Evolutionary conservation across 2,888 invertebrate genomes (phyloP), one percentile per base, ranked within the genome.

Genomic region (Apocheima hispidaria): DNA sequence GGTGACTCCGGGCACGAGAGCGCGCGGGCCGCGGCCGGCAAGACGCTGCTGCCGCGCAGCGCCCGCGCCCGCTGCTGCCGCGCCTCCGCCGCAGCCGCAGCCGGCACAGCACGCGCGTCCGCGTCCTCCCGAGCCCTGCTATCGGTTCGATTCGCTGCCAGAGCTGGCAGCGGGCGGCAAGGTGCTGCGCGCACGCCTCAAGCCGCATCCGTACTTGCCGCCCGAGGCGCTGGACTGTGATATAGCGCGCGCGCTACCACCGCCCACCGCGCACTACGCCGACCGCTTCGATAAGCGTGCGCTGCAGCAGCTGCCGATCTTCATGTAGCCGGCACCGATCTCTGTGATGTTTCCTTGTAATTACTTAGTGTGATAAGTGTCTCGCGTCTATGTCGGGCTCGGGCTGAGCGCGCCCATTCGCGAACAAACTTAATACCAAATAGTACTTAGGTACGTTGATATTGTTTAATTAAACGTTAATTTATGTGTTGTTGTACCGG

Each of bases 301-400:
- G 77, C 86, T 92, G 85, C 92, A 89, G 83, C 91, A 92, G 90
- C 88, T 92, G 85, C 92, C 92, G 58, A 89, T 92, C 85, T 92
- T 90, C 90, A 88, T 92, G 91, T 92, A 90, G 88, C 85, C 81
- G 78, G 71, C 71, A 68, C 77, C 84, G 82, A 72, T 80, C 79
- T 86, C 89, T 88, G 88, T 88, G 88, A 86, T 88, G 88, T 88
- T 86, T 80, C 84, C 73, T 84, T 86, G 86, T 88, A 84, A 86
- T 84, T 87, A 87, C 83, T 82, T 87, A 87, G 87, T 87, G 87
- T 87, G 87, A 79, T 83, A 84, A 86, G 87, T 85, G 87, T 63
- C 64, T 66, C 71, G 66, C 69, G 68, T 62, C 69, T 69, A 63
- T 69, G 70, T 65, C 60, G 65, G 71, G 61, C 66, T 63, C 16